Conservation (phyloP, 1,140 invertebrate species). For the Bombus sylvicola region DNA sequence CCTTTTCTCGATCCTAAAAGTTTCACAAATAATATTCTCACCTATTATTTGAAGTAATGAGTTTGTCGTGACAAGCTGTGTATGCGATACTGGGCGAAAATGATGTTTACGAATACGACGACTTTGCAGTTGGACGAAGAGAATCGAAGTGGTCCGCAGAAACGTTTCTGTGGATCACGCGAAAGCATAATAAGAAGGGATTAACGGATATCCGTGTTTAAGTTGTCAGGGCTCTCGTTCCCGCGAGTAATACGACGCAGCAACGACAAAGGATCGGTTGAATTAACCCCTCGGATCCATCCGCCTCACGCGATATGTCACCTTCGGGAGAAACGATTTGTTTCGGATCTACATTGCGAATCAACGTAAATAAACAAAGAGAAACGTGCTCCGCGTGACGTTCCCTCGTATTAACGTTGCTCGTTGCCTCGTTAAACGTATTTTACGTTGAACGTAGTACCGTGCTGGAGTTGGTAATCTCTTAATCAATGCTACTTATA, state of each 20-base stretch:
- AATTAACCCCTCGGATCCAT: not conserved
- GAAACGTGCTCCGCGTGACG: not conserved
- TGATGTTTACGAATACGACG: not conserved
- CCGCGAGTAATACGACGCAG: not conserved
- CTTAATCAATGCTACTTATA: not conserved
- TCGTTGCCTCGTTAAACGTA: not conserved
- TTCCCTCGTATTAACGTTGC: not conserved
- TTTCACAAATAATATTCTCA: too few species aligned
- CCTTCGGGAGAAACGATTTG: not conserved
- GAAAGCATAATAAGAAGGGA: constrained; percentile 35
- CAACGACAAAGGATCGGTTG: constrained; percentile 23
- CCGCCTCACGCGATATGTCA: constrained; percentile 18
- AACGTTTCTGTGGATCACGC: constrained; percentile 30
- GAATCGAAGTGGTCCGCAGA: not conserved
- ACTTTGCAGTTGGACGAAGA: too few species aligned
- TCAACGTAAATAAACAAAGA: not conserved
- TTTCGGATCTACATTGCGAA: not conserved
- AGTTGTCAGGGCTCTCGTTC: constrained; percentile 5
- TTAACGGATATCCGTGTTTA: constrained; percentile 50
- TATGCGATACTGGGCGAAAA: not conserved
- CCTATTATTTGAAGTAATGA: too few species aligned
- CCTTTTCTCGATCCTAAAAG: too few species aligned
- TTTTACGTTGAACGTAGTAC: too few species aligned
- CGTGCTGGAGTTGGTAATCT: not conserved
- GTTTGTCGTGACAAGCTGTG: too few species aligned